Evolutionary conservation across 2,888 invertebrate species (phyloP), one percentile per base, ranked within the genome.

Genomic region (Hypselothyrea guttata): DNA sequence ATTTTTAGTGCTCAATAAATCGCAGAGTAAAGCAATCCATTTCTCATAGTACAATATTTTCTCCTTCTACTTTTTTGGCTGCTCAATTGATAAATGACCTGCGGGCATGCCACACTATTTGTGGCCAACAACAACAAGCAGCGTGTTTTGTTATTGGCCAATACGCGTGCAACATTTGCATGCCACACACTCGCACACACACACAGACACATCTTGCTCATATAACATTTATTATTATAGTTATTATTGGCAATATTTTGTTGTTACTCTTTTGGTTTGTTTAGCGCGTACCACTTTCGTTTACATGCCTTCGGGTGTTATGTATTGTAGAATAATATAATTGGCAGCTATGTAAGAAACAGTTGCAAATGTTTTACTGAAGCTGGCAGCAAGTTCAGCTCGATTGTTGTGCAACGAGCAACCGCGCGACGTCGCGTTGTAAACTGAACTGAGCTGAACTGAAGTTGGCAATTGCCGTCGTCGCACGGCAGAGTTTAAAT

Each of bases 381-480:
- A 15, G 22, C n/a, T 7, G 12, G n/a, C 27, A 44, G 41, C 33
- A 31, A 48, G 66, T 37, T 42, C 34, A 49, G 54, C 34, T 46
- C 5, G 7, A 37, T 16, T 18, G 38, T 38, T 16, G 38, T 16
- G 38, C 38, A 16, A 18, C 18, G 12, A 12, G 61, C 75, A 71
- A 75, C 78, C 81, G 84, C 69, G 58, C 69, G 61, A 46, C 57
- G 60, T 41, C 62, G 62, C 81, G 59, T 75, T 69, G 46, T 59
- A 62, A 64, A 65, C 63, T 63, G 44, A 75, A 78, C 78, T 78
- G 76, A 64, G 63, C 63, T 63, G 44, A 75, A 78, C 78, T 78
- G 76, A 65, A 77, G 75, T 63, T 57, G 33, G 27, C 40, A 38
- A 48, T 42, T 51, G 75, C 15, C 33, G 65, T 28, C 64, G 64